phyloP scores from a whole-genome alignment of 2,113 vertebrate genomes.

The Anarhynchus alexandrinus region DNA sequence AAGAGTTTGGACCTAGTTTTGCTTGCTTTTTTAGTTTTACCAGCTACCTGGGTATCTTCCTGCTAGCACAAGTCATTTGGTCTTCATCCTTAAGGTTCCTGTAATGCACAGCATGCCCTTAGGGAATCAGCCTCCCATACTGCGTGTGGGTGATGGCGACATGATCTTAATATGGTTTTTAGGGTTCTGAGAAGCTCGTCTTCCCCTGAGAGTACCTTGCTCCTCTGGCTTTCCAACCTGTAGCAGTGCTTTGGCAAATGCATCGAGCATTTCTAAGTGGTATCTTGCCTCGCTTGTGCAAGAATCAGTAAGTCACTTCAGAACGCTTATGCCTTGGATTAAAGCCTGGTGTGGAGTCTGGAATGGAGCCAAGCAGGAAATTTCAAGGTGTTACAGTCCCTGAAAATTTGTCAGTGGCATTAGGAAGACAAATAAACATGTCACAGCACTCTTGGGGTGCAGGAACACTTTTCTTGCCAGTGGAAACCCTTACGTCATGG shows the following conservation, averaged over 20 bases:
- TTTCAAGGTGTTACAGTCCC: not conserved
- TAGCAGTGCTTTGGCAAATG: not conserved
- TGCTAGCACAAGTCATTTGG: not conserved
- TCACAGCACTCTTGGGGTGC: not conserved
- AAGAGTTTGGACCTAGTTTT: not conserved
- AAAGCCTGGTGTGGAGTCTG: not conserved
- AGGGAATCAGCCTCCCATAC: not conserved
- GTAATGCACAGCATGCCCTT: not conserved
- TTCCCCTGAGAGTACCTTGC: not conserved
- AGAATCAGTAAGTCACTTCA: not conserved
- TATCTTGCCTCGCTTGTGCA: not conserved
- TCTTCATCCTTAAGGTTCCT: not conserved
- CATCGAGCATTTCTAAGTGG: rapidly evolving
- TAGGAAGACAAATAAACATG: not conserved
- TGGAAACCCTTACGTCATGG: not conserved
- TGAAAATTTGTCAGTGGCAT: not conserved
- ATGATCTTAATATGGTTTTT: not conserved
- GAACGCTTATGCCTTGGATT: not conserved
- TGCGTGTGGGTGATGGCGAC: not conserved
- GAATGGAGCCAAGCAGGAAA: not conserved
- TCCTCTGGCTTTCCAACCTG: not conserved
- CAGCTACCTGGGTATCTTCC: not conserved
- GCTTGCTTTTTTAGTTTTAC: not conserved
- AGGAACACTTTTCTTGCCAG: not conserved
- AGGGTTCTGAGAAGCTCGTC: not conserved